Evolutionary conservation across 30 jellyfish, hydroid and myxozoan genomes (phyloP), one percentile per base, ranked within the genome.

Genomic region (Rhopilema esculentum): DNA sequence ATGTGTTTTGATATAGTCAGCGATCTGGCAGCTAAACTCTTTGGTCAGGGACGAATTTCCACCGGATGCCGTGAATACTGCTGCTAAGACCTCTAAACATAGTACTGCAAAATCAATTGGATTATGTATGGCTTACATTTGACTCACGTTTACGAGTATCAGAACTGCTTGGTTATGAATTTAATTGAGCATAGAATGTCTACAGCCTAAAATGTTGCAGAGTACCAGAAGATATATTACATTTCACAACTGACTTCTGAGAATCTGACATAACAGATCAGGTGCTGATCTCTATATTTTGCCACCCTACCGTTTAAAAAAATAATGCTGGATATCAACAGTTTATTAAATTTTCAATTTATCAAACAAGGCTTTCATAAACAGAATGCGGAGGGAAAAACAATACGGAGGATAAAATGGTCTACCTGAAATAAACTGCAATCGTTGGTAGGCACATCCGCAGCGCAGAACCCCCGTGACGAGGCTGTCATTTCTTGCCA

Each of bases 341-440:
- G n/a, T n/a, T n/a, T n/a, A n/a, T n/a, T n/a, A n/a, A n/a, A n/a
- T n/a, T n/a, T n/a, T n/a, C n/a, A n/a, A n/a, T n/a, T n/a, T n/a
- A n/a, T n/a, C n/a, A n/a, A n/a, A n/a, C n/a, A 40, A 12, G 6
- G 57, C 57, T 12, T 40, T 12, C 6, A 12, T 40, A 40, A 6
- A 40, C 6, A 40, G 12, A 12, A 40, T 6, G 6, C 57, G 12
- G 57, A 6, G 57, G 6, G 6, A n/a, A 2, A n/a, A 2, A 1
- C 12, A 7, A 16, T 2, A 23, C 17, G 30, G 40, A 32, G 23
- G 16, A 22, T 16, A 1, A 33, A 29, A 20, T 17, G 9, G 7
- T 32, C 16, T 52, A 77, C 87, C 87, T 77, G 87, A 77, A 16
- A 77, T 27, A 30, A 49, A 77, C 57, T 77, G 87, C 22, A 77